Base-by-base conservation (phyloP, 1,140 invertebrate species). In the Mizuhopecten yessoensis region DNA sequence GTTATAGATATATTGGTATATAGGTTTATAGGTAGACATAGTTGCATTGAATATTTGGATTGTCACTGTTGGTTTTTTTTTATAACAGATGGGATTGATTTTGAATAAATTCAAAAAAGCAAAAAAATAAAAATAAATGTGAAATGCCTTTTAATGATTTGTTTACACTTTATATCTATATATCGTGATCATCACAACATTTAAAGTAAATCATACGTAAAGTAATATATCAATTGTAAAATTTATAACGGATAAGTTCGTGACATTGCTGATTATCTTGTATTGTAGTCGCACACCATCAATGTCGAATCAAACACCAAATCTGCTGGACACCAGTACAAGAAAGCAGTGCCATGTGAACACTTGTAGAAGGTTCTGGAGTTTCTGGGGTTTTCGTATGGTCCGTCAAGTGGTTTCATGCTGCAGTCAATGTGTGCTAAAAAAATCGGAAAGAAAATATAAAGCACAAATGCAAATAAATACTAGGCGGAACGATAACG, bases 171-270 rank as follows among this genome's bases (percentile, higher is more conserved):
- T 75, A 75, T 11, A 29, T 29, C 2, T 5, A 1, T 29, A 75
- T 75, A 75, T 7, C n/a, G n/a, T n/a, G n/a, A n/a, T 75, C 57
- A 75, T 75, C 23, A 75, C 57, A 75, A 75, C 57, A 75, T 29
- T 29, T 75, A 5, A n/a, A 75, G 57, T n/a, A 75, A 0, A 75
- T 5, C 57, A 75, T 29, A 7, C 7, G 5, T 7, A 39, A 7
- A 39, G 5, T 17, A 29, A 29, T 75, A n/a, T 17, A 29, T 29
- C n/a, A 75, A n/a, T 75, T 75, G 9, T 0, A 20, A 45, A 13
- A 45, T 45, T 9, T 13, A 15, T 13, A 1, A 45, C 9, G 9
- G 17, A 1, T 45, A 45, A 15, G 42, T 39, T 39, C 5, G 36
- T 39, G 36, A 39, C 36, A 39, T 39, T 39, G 36, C 13, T 7